Evolutionary conservation across 2,888 invertebrate species (phyloP).

Genomic region (Lamellibrachia columna): DNA sequence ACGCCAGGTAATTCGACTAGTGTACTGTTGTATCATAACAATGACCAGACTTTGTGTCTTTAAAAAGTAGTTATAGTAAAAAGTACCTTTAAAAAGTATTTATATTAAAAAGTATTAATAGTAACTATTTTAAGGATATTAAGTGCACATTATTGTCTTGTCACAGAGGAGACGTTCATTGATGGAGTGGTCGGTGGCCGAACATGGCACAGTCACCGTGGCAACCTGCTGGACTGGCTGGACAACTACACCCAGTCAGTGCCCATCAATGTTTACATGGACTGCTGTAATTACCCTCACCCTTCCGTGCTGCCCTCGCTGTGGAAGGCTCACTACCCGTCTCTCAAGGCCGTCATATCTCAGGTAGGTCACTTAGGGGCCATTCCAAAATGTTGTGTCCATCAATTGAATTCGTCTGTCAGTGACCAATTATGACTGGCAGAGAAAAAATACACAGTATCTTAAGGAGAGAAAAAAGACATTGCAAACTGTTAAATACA

Average conservation of each 20-base stretch:
- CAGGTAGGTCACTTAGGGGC: slow-evolving; percentile 28
- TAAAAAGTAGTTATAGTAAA: too few relatives aligned
- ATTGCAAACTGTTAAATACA: not conserved
- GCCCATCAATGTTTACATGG: slow-evolving; percentile 33
- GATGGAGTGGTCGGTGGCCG: not conserved
- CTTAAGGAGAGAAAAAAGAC: too few relatives aligned
- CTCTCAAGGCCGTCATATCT: slow-evolving; percentile 32
- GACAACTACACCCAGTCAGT: slow-evolving; percentile 26
- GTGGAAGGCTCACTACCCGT: slow-evolving; percentile 31
- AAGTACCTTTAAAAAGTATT: too few relatives aligned
- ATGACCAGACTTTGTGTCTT: too few relatives aligned
- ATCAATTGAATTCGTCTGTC: too few relatives aligned
- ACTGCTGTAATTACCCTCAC: slow-evolving; percentile 35
- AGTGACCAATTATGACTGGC: too few relatives aligned
- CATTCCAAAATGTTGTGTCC: too few relatives aligned
- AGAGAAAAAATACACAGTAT: too few relatives aligned
- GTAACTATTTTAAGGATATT: not conserved
- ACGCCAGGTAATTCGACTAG: too few relatives aligned
- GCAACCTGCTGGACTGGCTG: slow-evolving; percentile 33
- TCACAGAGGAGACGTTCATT: not conserved
- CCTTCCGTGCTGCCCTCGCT: slow-evolving; percentile 20
- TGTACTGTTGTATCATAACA: too few relatives aligned
- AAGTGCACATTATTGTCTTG: not conserved
- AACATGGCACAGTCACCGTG: not conserved
- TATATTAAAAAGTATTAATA: too few relatives aligned